These are phyloP conservation scores for Dasypus novemcinctus DNA, from an alignment of 2,113 vertebrate genomes.

Conservation along the genomic window DNA sequence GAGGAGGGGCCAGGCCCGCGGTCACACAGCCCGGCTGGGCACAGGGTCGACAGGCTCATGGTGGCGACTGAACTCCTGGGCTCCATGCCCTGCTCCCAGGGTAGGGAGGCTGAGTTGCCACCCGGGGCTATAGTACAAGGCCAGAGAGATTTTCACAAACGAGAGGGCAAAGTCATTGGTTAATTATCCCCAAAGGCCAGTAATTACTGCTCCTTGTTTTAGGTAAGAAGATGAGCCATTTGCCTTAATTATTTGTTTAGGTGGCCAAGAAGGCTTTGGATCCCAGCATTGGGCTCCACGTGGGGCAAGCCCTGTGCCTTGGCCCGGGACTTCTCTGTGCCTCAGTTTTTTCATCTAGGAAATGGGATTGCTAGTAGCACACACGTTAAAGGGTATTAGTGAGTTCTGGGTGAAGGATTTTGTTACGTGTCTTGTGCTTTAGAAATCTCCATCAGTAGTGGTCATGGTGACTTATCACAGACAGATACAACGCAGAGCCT, in stretches of 20 bases:
- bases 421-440: no score
- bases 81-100: not conserved
- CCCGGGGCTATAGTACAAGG: not conserved
- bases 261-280: not conserved
- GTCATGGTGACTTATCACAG: not conserved
- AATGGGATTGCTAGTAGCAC: not conserved
- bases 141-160: not conserved
- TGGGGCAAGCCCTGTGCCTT: not conserved
- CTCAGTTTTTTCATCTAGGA: not conserved
- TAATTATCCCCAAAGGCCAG: not conserved
- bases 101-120: not conserved
- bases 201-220: not conserved
- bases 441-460: not conserved
- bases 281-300: not conserved
- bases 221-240: conserved; percentile 6
- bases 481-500: not conserved
- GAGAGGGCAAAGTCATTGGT: not conserved
- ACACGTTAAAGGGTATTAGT: not conserved
- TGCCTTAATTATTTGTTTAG: not conserved
- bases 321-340: not conserved
- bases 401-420: not conserved
- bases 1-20: not conserved
- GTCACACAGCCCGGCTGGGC: not conserved
- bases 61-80: not conserved
- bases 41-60: not conserved